Evolutionary conservation across 2,113 vertebrate species (phyloP), one percentile per base, ranked within the genome.

Genomic region (Halichoerus grypus): DNA sequence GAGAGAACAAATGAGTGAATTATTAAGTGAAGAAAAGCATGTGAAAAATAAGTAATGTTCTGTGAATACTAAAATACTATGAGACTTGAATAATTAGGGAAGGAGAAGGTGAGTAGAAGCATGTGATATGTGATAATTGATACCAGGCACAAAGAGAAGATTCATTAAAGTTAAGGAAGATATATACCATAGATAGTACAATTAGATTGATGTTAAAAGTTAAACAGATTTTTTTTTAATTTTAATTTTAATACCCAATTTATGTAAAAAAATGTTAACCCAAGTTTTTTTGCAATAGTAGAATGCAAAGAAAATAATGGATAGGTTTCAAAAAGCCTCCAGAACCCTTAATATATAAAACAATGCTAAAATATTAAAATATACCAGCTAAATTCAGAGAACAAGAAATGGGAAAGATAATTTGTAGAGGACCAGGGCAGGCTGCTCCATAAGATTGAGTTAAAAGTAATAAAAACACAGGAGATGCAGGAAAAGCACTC

Each of bases 121-220:
- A n/a, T 12, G 57, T 71, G 61, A 26, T 61, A 49, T 59, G 10
- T 53, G 42, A 63, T 36, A 46, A 71, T 31, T 79, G 28, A 22
- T 91, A 71, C 6, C 15, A 59, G 39, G 13, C 11, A 22, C 26
- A 69, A n/a, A 88, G 10, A 46, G 10, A 33, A 49, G 46, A 57
- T 16, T 26, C 22, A 3, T 3, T 79, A 14, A 61, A 12, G 24
- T 55, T 31, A 8, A 26, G 15, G 15, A 36, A 55, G 18, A 33
- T 9, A 18, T 16, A 31, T 3, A 4, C 4, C 12, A 39, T 1
- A 31, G 2, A 14, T 19, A n/a, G 19, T 49, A 19, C 4, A 26
- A n/a, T 26, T 46, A 65, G 13, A 15, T 31, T n/a, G 26, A 28
- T n/a, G 33, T 77, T 31, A 39, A 69, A 83, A 84, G 69, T 51